These are phyloP conservation scores for Nothoprocta pentlandii DNA, from an alignment of 2,113 vertebrate species.

Conservation along the genomic window DNA sequence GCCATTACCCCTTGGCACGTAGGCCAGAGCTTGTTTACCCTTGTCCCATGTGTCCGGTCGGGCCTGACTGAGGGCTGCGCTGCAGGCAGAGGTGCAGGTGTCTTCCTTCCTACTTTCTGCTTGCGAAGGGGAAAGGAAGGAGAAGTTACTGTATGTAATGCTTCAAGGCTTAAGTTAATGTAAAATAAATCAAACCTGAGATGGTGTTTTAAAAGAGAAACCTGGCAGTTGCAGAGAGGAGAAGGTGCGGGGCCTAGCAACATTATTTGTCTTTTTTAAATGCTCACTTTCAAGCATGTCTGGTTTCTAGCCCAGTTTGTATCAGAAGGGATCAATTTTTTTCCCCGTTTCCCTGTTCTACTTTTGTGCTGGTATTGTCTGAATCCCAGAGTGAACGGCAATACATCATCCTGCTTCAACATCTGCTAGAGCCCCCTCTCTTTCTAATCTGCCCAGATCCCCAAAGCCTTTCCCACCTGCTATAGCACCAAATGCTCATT, in stretches of 20 bases:
- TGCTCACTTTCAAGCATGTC: slow-evolving; percentile 69
- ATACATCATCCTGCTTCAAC: slow-evolving; percentile 87
- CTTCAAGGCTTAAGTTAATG: slow-evolving; percentile 32
- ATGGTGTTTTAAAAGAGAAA: slow-evolving; percentile 59
- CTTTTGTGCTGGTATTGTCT: slow-evolving; percentile 82
- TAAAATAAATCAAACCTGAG: slow-evolving; percentile 60
- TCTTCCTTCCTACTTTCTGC: not conserved
- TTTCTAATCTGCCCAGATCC: slow-evolving; percentile 85
- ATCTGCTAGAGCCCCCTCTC: slow-evolving; percentile 86
- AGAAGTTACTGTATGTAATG: not conserved
- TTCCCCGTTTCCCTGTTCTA: slow-evolving; percentile 76
- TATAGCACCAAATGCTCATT: slow-evolving; percentile 84
- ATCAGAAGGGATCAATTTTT: slow-evolving; percentile 80
- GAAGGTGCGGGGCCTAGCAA: slow-evolving; percentile 59
- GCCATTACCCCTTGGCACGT: not conserved
- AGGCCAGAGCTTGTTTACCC: slow-evolving; percentile 3
- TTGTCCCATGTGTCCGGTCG: not conserved
- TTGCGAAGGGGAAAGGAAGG: not conserved
- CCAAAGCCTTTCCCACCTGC: slow-evolving; percentile 87
- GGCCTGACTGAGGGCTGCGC: not conserved
- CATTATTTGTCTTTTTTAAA: slow-evolving; percentile 74
- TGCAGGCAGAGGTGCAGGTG: not conserved
- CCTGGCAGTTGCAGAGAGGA: slow-evolving; percentile 25
- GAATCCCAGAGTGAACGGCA: slow-evolving; percentile 85
- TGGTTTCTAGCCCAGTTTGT: slow-evolving; percentile 75